Base-by-base conservation (phyloP, 2,113 vertebrate genomes). In the Ptilonorhynchus violaceus region DNA sequence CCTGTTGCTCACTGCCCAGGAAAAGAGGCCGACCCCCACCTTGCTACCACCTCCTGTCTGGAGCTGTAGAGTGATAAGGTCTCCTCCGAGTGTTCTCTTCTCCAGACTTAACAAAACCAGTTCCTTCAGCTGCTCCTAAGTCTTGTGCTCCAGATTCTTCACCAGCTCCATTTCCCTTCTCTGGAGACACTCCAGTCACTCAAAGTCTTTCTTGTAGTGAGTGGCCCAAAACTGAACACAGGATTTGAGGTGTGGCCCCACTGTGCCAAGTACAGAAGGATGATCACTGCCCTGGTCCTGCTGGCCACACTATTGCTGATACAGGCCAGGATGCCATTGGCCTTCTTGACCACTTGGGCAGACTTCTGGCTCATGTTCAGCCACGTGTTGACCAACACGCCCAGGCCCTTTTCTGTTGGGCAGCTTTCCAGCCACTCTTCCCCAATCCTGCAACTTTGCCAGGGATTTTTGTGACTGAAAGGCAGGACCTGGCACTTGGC, bases 261-360 rank as follows among this genome's bases (percentile, higher is more conserved):
- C 5, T 39, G 28, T n/a, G 19, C 16, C 2, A 2, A 30, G 5
- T 15, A 46, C 5, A n/a, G 10, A 6, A 19, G 6, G 24, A 59
- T 0, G 0, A 53, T 25, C 1, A 0, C 6, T 60, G 16, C 22
- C 16, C 24, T n/a, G 6, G 13, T 46, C 20, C 2, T 53, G 9
- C 39, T 60, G 30, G 20, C 16, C 28, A n/a, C 39, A 10, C 9
- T 46, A 10, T 52, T 67, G 7, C 28, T 60, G 39, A 39, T 39
- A 18, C 19, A n/a, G 13, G 6, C 10, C 28, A 70, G 39, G 41
- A n/a, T 62, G 24, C 20, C 19, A 10, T 9, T 60, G 6, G 4
- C 2, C 24, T 67, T n/a, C 70, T 68, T n/a, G n/a, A 20, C 13
- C n/a, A 47, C 30, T 2, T 41, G 11, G 10, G 15, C 23, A 49